phyloP scores from a whole-genome alignment of 2,113 vertebrate genomes.

The Nanorana parkeri region DNA sequence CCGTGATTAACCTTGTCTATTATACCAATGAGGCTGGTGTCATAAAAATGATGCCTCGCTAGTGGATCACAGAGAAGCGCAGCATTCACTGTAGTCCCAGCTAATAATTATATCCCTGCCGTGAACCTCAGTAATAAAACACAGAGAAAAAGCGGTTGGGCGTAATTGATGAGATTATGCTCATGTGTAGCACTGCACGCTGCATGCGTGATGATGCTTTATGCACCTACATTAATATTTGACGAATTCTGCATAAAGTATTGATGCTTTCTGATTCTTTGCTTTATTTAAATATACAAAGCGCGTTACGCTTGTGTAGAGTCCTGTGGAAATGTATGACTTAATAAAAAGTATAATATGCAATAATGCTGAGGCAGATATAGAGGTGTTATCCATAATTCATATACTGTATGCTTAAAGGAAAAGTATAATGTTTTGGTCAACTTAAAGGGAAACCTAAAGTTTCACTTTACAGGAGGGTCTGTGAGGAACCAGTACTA shows the following conservation, averaged over 20 bases:
- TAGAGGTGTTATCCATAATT: neutral
- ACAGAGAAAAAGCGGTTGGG: slow-evolving; percentile 16
- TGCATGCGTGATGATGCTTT: slow-evolving; percentile 29
- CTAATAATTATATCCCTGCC: slow-evolving; percentile 47
- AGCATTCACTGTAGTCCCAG: slow-evolving; percentile 17
- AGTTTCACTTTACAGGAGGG: too few species aligned
- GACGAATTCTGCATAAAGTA: slow-evolving; percentile 25
- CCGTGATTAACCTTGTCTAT: slow-evolving; percentile 42
- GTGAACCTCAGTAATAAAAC: slow-evolving; percentile 36
- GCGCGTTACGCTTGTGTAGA: neutral
- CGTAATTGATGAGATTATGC: slow-evolving; percentile 47
- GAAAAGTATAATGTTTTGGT: too few species aligned
- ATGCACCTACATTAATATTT: slow-evolving; percentile 45
- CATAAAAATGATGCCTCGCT: slow-evolving; percentile 37
- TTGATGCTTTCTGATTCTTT: slow-evolving; percentile 14
- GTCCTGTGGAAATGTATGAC: neutral
- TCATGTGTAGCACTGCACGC: slow-evolving; percentile 10
- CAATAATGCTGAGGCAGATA: neutral
- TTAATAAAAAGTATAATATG: neutral
- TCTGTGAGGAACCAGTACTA: too few species aligned
- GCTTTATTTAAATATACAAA: slow-evolving; percentile 42
- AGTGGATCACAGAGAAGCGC: neutral
- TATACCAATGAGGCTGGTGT: slow-evolving; percentile 26
- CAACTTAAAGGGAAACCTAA: too few species aligned
- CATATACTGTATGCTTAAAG: neutral